phyloP scores from a whole-genome alignment of 2,888 invertebrate genomes.

The Lepidocyrtinus sp. region DNA sequence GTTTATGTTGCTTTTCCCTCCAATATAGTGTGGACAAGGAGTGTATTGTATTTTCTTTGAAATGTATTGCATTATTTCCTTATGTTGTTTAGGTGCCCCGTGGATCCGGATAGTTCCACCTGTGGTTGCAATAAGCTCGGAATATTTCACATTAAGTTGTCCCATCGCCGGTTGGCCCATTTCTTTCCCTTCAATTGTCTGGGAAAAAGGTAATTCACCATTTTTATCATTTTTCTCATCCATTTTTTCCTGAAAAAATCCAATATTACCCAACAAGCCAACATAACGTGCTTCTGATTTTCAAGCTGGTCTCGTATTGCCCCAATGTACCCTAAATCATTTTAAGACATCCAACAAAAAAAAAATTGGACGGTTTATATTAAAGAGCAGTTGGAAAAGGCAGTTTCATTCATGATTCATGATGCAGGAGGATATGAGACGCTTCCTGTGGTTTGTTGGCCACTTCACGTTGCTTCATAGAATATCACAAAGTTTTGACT shows the following conservation, averaged over 20 bases:
- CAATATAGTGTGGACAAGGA: background rate
- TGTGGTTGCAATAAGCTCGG: conserved; percentile 73
- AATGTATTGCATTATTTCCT: conserved; percentile 14
- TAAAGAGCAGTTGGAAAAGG: background rate
- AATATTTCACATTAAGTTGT: conserved; percentile 72
- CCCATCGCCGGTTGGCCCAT: conserved; percentile 74
- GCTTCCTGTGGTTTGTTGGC: background rate
- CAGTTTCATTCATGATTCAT: background rate
- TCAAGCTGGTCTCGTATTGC: no score
- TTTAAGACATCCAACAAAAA: no score
- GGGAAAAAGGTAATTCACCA: conserved; percentile 73
- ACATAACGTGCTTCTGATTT: no score
- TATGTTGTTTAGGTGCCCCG: conserved; percentile 72
- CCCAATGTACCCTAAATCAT: no score
- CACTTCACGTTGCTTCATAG: background rate
- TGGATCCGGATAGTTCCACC: conserved; percentile 73
- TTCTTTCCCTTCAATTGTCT: conserved; percentile 71
- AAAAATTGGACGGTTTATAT: background rate
- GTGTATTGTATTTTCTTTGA: conserved; percentile 12
- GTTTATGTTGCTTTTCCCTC: background rate
- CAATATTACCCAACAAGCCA: background rate
- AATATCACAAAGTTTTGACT: background rate
- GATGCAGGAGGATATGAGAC: background rate
- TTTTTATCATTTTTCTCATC: conserved; percentile 1
- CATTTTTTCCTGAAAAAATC: background rate